Conservation (phyloP, 2,113 vertebrate genomes). For the Limanda limanda region DNA sequence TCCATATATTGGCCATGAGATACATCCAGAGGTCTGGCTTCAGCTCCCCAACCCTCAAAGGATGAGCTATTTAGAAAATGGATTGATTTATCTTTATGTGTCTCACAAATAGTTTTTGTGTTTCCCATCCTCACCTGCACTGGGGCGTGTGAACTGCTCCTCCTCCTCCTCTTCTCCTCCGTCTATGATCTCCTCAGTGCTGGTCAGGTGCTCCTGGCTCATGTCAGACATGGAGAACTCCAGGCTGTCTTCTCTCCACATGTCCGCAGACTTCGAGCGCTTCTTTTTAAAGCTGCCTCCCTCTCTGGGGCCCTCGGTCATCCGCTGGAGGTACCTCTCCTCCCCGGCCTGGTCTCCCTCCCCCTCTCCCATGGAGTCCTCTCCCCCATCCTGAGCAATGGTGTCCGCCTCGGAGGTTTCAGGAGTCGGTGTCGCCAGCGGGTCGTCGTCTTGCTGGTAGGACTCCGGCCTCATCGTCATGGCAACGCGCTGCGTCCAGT, state of each 20-base stretch:
- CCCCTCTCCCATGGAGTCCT: conserved; percentile 85
- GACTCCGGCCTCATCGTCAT: conserved; percentile 91
- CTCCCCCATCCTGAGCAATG: conserved; percentile 83
- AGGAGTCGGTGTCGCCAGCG: conserved; percentile 74
- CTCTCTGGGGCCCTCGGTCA: conserved; percentile 81
- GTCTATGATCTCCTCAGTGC: conserved; percentile 94
- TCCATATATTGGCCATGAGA: too few species aligned
- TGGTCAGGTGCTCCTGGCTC: conserved; percentile 96
- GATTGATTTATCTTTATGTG: not conserved
- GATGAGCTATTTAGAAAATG: too few species aligned
- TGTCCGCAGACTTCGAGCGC: conserved; percentile 96
- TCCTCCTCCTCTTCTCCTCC: conserved; percentile 88
- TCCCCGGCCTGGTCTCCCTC: conserved; percentile 77
- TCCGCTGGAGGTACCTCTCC: conserved; percentile 80
- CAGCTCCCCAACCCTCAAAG: too few species aligned
- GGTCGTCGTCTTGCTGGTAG: conserved; percentile 83
- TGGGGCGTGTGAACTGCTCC: conserved; percentile 63
- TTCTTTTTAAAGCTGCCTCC: conserved; percentile 92
- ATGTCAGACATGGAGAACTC: conserved; percentile 96
- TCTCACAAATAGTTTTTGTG: not conserved
- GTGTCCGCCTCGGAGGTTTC: conserved; percentile 86
- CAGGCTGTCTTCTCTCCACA: conserved; percentile 96
- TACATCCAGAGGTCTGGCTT: too few species aligned
- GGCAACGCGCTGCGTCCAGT: conserved; percentile 90
- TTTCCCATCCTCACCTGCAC: conserved; percentile 47